Base-by-base conservation (phyloP, 2,113 vertebrate genomes). In the Halichoeres trimaculatus region DNA sequence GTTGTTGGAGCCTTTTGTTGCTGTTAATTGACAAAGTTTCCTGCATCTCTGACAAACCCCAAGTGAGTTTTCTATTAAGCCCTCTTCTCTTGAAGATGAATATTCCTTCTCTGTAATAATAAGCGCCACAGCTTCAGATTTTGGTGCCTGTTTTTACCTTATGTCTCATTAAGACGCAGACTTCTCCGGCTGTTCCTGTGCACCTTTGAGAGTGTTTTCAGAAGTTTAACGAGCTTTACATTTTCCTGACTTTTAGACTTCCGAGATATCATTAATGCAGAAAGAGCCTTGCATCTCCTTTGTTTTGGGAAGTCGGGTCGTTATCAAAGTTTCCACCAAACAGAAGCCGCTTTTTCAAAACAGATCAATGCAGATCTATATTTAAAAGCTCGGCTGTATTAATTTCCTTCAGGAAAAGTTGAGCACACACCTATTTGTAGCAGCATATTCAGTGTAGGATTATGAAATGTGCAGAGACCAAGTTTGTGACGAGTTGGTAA, bases 301-400 rank as follows among this genome's bases (percentile, higher is more conserved):
- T 78, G 61, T 74, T 57, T 77, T 74, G 24, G 23, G 20, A 23
- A 17, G 41, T 54, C 45, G 65, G 61, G 52, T 68, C 72, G 66
- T 80, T 76, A 63, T 81, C 70, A 80, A 78, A 76, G 74, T 81
- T 85, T 74, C 45, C 47, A 40, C 61, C 70, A 84, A 74, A 71
- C 45, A 30, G 22, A 59, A 65, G 78, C 71, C 13, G 5, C 38
- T 51, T 51, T 23, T 60, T 68, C 52, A 57, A 30, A 74, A 26
- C 72, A 78, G 69, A 83, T 90, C 84, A 84, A 76, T 84, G 67
- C n/a, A 19, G 14, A 23, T 48, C 76, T 77, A 70, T 66, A 56
- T 84, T 83, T n/a, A 70, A 69, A 79, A 38, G 51, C 61, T 82
- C 77, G 57, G 63, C 55, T 20, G 54, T 81, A 76, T 85, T 83